These are phyloP conservation scores for Morbakka virulenta DNA, from an alignment of 30 jellyfish, hydroid and myxozoan species.

Conservation along the genomic window DNA sequence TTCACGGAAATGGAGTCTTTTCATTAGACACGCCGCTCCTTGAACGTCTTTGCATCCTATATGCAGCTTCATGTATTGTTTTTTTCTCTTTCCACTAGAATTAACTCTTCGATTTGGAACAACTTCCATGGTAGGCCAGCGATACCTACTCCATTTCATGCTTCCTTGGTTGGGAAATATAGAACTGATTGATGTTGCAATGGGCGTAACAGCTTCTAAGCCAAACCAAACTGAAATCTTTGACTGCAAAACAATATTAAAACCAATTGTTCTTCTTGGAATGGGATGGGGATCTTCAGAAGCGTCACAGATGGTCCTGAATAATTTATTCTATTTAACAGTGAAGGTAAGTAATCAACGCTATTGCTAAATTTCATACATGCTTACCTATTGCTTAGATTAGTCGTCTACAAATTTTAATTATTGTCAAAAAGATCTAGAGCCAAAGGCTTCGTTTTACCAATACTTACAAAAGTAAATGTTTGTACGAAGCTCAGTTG, in stretches of 20 bases:
- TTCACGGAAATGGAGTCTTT: too few species aligned
- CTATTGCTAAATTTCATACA: neutral
- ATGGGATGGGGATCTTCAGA: conserved; percentile 96
- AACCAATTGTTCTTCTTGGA: conserved; percentile 62
- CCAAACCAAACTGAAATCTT: conserved; percentile 12
- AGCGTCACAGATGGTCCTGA: conserved; percentile 91
- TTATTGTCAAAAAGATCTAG: too few species aligned
- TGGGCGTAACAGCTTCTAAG: conserved; percentile 10
- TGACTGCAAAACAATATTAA: conserved; percentile 46
- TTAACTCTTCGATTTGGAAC: conserved; percentile 89
- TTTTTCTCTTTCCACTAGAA: conserved; percentile 25
- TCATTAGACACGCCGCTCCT: too few species aligned
- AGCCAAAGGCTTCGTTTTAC: too few species aligned
- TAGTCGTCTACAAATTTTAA: neutral
- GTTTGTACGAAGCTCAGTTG: too few species aligned
- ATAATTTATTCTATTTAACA: conserved; percentile 81
- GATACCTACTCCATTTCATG: conserved; percentile 76
- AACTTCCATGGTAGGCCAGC: conserved; percentile 98
- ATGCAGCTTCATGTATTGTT: neutral
- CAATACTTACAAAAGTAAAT: too few species aligned
- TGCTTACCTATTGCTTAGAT: neutral
- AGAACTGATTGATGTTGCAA: conserved; percentile 72
- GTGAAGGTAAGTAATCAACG: conserved; percentile 93
- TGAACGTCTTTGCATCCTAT: neutral
- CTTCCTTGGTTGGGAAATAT: conserved; percentile 92